These are phyloP conservation scores for Calliphora vicina DNA, from an alignment of 1,140 invertebrate species.

Conservation along the genomic window DNA sequence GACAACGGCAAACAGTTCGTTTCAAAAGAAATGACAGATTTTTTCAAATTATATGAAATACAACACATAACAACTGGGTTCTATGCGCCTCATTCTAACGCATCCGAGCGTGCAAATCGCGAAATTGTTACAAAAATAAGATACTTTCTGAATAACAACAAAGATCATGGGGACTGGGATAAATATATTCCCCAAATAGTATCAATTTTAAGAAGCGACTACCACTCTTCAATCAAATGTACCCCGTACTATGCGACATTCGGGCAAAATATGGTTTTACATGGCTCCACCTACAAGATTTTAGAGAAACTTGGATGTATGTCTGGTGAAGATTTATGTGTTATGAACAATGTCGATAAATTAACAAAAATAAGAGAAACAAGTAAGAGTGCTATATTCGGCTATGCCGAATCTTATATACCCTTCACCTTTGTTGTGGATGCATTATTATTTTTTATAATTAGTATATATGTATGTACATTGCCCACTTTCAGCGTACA, in stretches of 20 bases:
- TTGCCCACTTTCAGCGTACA: no score
- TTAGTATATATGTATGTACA: no score
- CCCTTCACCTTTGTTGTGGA: no score
- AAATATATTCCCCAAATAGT: neutral
- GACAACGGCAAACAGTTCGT: slow-evolving; percentile 2
- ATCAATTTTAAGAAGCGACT: neutral
- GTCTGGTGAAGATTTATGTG: no score
- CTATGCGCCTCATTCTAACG: neutral
- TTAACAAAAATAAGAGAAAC: no score
- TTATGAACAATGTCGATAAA: no score
- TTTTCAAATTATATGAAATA: neutral
- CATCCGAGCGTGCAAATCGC: neutral
- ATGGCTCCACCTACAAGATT: no score
- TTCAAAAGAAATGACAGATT: neutral
- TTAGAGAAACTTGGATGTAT: no score
- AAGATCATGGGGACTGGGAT: neutral
- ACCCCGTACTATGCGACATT: neutral
- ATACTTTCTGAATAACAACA: neutral
- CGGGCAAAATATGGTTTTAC: no score
- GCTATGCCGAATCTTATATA: no score
- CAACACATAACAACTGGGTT: neutral
- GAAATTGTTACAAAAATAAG: neutral
- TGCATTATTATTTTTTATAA: no score
- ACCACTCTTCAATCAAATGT: neutral
- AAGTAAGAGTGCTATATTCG: no score